A percentile compares a stretch with the other conserved stretches of the same genome.
Conservation (phyloP, 2,113 vertebrate species). For the Cettia cetti region DNA sequence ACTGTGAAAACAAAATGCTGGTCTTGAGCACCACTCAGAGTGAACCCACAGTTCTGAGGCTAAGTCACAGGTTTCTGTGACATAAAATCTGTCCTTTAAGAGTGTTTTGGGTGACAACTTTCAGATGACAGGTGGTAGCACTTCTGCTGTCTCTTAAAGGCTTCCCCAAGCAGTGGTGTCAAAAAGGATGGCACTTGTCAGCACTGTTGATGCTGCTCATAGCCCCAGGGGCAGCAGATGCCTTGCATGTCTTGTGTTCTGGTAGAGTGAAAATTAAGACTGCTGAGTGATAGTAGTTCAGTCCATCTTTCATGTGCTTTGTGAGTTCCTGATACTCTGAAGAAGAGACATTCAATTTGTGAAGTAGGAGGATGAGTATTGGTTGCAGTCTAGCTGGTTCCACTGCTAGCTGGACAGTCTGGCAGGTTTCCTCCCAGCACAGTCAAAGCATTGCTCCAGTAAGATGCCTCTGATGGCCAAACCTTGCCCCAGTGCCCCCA, state of each 20-base stretch:
- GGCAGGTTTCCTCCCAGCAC: not conserved
- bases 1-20: not conserved
- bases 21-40: not conserved
- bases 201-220: not conserved
- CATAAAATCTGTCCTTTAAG: not conserved
- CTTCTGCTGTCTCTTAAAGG: not conserved
- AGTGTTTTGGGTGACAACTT: not conserved
- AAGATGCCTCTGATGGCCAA: not conserved
- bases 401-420: not conserved
- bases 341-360: rapidly evolving
- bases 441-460: not conserved
- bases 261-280: not conserved
- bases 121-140: not conserved
- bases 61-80: not conserved
- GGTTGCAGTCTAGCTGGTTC: too few relatives aligned
- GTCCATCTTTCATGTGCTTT: not conserved
- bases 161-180: not conserved
- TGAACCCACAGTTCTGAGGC: not conserved
- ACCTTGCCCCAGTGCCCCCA: not conserved
- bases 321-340: not conserved
- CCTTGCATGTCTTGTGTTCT: not conserved
- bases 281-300: not conserved
- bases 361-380: not conserved
- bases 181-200: not conserved
- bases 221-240: not conserved